A percentile compares a stretch with the other conserved stretches of the same genome.
Evolutionary conservation across 2,113 vertebrate species (phyloP).

Genomic region (Leptobrachium ailaonicum): DNA sequence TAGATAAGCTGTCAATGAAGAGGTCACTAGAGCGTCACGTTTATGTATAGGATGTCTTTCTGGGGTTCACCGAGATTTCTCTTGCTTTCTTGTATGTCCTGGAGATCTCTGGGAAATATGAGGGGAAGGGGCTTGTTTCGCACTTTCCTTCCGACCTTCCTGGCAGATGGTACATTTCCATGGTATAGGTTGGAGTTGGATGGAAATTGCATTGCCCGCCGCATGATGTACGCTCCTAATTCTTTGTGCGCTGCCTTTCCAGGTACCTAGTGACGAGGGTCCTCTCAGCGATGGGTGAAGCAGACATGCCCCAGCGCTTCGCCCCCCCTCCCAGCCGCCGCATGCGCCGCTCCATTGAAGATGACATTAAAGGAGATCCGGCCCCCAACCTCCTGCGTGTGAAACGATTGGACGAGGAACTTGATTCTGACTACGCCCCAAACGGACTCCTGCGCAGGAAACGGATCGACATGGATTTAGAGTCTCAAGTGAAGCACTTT

Average conservation of each 20-base stretch:
- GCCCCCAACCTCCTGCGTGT: slow-evolving; percentile 26
- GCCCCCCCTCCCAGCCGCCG: background rate
- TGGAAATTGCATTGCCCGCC: too few relatives aligned
- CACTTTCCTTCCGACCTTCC: too few relatives aligned
- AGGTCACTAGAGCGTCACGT: too few relatives aligned
- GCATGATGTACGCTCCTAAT: too few relatives aligned
- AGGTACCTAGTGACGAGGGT: slow-evolving; percentile 37
- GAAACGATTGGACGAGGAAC: slow-evolving; percentile 27
- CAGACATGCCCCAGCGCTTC: slow-evolving; percentile 32
- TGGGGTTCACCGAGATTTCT: too few relatives aligned
- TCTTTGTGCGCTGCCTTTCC: background rate
- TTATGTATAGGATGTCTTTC: too few relatives aligned
- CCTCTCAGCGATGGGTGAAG: slow-evolving; percentile 35
- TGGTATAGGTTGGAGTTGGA: too few relatives aligned
- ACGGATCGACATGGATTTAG: background rate
- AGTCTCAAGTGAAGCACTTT: slow-evolving; percentile 10
- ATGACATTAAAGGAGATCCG: background rate
- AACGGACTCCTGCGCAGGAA: slow-evolving; percentile 23
- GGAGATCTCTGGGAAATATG: too few relatives aligned
- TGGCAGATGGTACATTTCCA: too few relatives aligned
- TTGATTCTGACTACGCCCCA: slow-evolving; percentile 8
- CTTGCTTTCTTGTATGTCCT: too few relatives aligned
- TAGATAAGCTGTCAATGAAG: too few relatives aligned
- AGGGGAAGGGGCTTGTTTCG: too few relatives aligned
- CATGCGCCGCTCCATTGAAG: slow-evolving; percentile 22